Base-by-base conservation (phyloP, 2,113 vertebrate species). In the Dasyprocta punctata region DNA sequence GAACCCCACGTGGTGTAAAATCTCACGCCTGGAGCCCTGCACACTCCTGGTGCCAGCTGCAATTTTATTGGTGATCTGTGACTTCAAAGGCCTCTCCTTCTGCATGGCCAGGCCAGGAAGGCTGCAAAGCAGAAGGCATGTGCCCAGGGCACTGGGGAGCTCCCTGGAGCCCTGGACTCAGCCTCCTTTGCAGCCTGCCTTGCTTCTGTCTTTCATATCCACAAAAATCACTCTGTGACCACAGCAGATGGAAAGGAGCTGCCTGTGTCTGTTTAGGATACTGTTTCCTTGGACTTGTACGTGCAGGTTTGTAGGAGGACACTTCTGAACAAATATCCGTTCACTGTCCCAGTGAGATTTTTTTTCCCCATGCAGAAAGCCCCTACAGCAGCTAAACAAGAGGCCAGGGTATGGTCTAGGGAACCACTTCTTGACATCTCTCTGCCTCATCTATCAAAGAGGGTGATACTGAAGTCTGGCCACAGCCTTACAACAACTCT, bases 21-120 rank as follows among this genome's bases (percentile, higher is more conserved):
- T 95, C 97, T 98, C 97, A 97, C 38, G 97, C 97, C 98, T 98
- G 98, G 98, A 98, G 97, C 94, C 89, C 26, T 93, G 97, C 96
- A 97, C 96, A 97, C 97, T 97, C 95, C 98, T 98, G 98, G 98
- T 98, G 98, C 98, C 99, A 98, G 98, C 99, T 99, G 99, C 98
- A 97, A 97, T 99, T 99, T 99, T 99, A 99, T 98, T 98, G 98
- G 98, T 97, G 47, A 96, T 97, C 98, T 98, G 98, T 97, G 95
- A 98, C 98, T 99, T 99, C 99, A 99, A 99, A 99, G 98, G 94
- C 97, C 98, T 98, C 97, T 97, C 87, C 96, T 97, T 81, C 24
- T 95, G 98, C 71, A 24, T 30, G 81, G 58, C 90, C 81, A 63
- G 82, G 97, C 97, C 97, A 98, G 98, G 98, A 97, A 98, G 97